Evolutionary conservation across 2,888 invertebrate species (phyloP), one percentile per base, ranked within the genome.

Genomic region (Eumacrocentrus americanus): DNA sequence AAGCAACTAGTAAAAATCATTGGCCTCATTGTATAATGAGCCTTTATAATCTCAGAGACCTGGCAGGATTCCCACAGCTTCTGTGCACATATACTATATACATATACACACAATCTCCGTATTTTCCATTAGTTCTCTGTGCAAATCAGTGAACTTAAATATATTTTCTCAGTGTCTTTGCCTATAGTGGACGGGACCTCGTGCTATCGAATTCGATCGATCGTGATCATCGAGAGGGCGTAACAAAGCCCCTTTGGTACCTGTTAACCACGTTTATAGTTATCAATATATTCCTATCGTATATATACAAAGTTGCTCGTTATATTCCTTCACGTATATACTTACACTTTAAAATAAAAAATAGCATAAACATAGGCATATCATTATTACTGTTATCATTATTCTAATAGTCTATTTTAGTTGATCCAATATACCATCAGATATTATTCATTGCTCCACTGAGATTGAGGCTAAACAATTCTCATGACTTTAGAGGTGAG

Each of bases 161-260:
- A 23, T 16, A 40, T 46, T 44, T 37, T 52, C 12, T 47, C n/a
- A 29, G 20, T 38, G 44, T 47, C 23, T 22, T 47, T 18, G 50
- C 38, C 40, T 34, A 23, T 42, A 37, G 51, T 40, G 37, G 14
- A 22, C 22, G 18, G 16, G 18, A 50, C 29, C 51, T 14, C 55
- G 14, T 25, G 35, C 34, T 59, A 59, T 59, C 59, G 51, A 62
- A 62, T 56, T 51, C 46, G 23, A 62, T 62, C 62, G 58, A 62
- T 62, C 59, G 59, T 56, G 62, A 62, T 62, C 46, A n/a, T n/a
- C n/a, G 37, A 44, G 34, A 18, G 48, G 35, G 42, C 35, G 37
- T 12, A 52, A 34, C 35, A 35, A 50, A 38, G 40, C 23, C 37
- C 14, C 23, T 34, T 29, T 50, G 11, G 18, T 50, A 57, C 57